Conservation (phyloP, 2,888 invertebrate genomes). For the Zygothrica quintamaculata region DNA sequence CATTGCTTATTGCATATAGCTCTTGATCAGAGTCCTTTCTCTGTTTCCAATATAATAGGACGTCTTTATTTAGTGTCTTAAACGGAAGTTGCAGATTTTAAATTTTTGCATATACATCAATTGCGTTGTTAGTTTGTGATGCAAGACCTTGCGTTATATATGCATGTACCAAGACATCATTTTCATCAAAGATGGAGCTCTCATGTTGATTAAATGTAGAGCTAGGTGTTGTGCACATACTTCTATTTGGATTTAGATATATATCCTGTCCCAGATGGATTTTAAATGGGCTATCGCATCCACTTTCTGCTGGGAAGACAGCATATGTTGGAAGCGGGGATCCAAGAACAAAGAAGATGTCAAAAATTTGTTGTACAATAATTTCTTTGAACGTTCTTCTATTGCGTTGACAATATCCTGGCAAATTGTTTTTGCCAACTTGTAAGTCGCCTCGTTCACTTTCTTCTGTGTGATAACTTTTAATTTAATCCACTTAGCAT, state of each 20-base stretch:
- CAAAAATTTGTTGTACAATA: constrained; percentile 22
- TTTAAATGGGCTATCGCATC: constrained; percentile 21
- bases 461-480: constrained; percentile 17
- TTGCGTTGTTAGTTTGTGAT: no score
- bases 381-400: constrained; percentile 12
- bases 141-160: neutral
- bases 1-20: constrained; percentile 16
- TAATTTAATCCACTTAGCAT: constrained; percentile 28
- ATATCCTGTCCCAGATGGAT: constrained; percentile 24
- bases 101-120: constrained; percentile 25
- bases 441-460: constrained; percentile 14
- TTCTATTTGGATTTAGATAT: constrained; percentile 8
- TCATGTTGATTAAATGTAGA: constrained; percentile 6
- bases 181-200: constrained; percentile 16
- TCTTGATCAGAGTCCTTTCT: constrained; percentile 14
- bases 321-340: constrained; percentile 36
- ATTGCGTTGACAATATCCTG: constrained; percentile 16
- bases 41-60: constrained; percentile 24
- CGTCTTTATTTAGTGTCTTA: no score
- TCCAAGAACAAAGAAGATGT: constrained; percentile 33
- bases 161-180: constrained; percentile 20
- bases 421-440: constrained; percentile 16
- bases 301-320: constrained; percentile 17
- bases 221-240: constrained; percentile 10
- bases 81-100: constrained; percentile 22